phyloP scores from a whole-genome alignment of 2,113 vertebrate genomes.

The Nanorana parkeri region DNA sequence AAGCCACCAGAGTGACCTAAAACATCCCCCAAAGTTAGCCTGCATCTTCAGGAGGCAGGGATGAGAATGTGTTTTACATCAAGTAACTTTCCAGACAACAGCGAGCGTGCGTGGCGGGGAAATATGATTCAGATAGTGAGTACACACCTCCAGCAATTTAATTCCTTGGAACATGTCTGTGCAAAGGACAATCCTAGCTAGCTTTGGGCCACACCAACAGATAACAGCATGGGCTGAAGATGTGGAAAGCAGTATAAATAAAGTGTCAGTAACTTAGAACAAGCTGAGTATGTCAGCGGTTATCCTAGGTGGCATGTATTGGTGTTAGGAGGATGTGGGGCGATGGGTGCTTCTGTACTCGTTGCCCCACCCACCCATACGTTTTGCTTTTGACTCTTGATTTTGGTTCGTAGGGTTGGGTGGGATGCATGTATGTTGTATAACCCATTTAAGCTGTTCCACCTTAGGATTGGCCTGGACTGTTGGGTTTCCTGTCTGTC shows the following conservation, averaged over 20 bases:
- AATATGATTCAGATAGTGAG: not conserved
- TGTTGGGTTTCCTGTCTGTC: no score
- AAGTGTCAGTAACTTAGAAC: no score
- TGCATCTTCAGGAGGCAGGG: not conserved
- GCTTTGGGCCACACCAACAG: conserved; percentile 10
- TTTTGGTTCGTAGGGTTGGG: no score
- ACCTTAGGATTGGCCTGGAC: no score
- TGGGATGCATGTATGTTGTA: no score
- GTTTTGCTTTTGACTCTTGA: no score
- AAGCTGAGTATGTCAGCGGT: no score
- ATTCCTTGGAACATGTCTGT: conserved; percentile 43
- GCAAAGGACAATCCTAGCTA: conserved; percentile 22
- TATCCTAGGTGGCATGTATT: no score
- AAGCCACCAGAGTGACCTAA: not conserved
- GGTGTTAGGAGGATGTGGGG: no score
- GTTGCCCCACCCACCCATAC: no score
- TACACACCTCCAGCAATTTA: conserved; percentile 19
- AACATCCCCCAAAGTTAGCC: not conserved
- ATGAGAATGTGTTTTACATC: not conserved
- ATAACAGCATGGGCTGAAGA: conserved; percentile 14
- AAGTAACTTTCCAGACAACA: conserved; percentile 8
- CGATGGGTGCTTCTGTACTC: no score
- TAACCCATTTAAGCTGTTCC: no score
- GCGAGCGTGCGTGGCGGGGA: not conserved
- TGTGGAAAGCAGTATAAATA: conserved; percentile 10